A percentile compares a stretch with the other conserved stretches of the same genome.
These are phyloP conservation scores for Drosophila histrio DNA, from an alignment of 2,888 invertebrate species.

Conservation along the genomic window DNA sequence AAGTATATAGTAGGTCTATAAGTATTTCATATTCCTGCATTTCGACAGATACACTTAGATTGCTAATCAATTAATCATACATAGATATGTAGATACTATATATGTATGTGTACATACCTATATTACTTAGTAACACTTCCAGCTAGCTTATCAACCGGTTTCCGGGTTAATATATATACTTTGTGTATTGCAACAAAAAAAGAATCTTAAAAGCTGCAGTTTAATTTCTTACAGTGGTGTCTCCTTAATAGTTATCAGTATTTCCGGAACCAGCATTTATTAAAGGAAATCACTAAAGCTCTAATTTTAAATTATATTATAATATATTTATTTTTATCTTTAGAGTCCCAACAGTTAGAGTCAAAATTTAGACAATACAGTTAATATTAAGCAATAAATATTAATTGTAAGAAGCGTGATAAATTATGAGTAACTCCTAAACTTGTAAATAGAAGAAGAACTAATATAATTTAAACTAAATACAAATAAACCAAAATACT, in stretches of 20 bases:
- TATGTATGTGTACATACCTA: neutral
- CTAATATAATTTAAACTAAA: neutral
- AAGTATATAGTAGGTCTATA: neutral
- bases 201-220: neutral
- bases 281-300: neutral
- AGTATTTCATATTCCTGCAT: neutral
- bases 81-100: neutral
- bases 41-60: neutral
- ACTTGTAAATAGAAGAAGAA: too few relatives aligned
- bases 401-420: too few relatives aligned
- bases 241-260: neutral
- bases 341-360: too few relatives aligned
- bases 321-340: neutral
- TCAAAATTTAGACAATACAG: too few relatives aligned
- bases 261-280: neutral
- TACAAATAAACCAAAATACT: neutral
- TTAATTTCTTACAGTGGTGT: neutral
- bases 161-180: constrained; percentile 6
- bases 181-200: neutral
- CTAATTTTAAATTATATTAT: neutral
- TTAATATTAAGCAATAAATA: too few relatives aligned
- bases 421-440: too few relatives aligned
- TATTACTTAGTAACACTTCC: neutral
- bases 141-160: constrained; percentile 30
- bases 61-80: constrained; percentile 13